These are phyloP conservation scores for Sycobia sp. DNA, from an alignment of 1,140 invertebrate species.

Conservation along the genomic window DNA sequence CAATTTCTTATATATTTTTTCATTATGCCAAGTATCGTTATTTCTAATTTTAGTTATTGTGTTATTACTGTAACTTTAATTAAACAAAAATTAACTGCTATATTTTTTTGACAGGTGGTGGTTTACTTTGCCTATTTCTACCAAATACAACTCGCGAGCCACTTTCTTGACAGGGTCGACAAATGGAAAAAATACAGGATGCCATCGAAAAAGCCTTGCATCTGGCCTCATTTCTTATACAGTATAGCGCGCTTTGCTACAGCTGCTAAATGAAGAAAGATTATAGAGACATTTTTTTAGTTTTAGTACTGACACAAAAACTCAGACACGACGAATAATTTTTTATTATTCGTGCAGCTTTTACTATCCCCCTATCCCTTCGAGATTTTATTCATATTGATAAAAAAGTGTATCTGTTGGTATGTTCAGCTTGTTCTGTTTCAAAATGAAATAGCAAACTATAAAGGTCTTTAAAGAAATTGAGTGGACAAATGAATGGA, in stretches of 20 bases:
- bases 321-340: conserved; percentile 13
- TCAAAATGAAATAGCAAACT: not conserved
- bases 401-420: not conserved
- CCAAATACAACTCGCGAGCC: conserved; percentile 84
- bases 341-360: conserved; percentile 20
- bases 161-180: conserved; percentile 68
- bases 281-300: conserved; percentile 20
- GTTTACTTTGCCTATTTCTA: conserved; percentile 81
- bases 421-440: not conserved
- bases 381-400: not conserved
- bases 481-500: conserved; percentile 1
- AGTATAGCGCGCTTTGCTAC: not conserved
- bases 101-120: conserved; percentile 66
- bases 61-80: no score
- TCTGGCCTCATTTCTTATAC: conserved; percentile 1
- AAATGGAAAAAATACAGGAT: conserved; percentile 5
- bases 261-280: not conserved
- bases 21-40: no score
- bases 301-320: conserved; percentile 6
- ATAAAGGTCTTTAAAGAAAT: conserved; percentile 4
- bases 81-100: no score
- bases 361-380: not conserved
- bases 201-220: conserved; percentile 3
- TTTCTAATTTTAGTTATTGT: no score
- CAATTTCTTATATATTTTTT: no score